Evolutionary conservation across 35 echinoderm and acorn worm genomes (phyloP).

Genomic region (Eucidaris tribuloides): DNA sequence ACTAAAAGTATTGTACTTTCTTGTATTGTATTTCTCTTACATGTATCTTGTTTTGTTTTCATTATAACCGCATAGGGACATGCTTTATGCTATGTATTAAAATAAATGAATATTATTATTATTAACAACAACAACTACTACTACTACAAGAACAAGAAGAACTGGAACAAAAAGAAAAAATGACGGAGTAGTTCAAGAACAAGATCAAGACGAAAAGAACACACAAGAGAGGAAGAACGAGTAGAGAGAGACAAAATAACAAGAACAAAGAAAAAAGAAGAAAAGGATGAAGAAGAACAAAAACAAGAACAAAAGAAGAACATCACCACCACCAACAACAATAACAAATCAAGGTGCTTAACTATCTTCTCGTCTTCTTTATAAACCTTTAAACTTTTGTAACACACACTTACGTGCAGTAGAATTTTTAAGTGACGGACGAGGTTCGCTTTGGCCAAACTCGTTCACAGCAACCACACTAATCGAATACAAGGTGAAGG

Average conservation of each 20-base stretch:
- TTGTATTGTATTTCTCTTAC: too few species aligned
- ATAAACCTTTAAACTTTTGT: background rate
- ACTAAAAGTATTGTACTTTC: too few species aligned
- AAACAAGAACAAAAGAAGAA: background rate
- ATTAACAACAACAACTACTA: background rate
- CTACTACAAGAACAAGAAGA: too few species aligned
- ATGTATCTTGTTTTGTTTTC: too few species aligned
- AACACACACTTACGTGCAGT: constrained; percentile 8
- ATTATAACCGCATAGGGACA: too few species aligned
- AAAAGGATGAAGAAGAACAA: background rate
- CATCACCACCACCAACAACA: background rate
- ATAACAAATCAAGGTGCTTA: background rate
- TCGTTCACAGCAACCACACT: background rate
- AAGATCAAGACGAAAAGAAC: background rate
- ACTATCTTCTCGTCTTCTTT: background rate
- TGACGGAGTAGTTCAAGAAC: too few species aligned
- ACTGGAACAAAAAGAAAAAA: too few species aligned
- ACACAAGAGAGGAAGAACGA: background rate
- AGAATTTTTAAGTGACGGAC: background rate
- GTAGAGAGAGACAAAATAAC: background rate
- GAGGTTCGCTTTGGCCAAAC: background rate
- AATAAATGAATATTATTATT: too few species aligned
- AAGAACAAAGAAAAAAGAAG: background rate
- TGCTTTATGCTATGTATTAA: too few species aligned
- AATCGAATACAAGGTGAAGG: background rate